Conservation (phyloP, 2,888 invertebrate species). For the Dasypogon diadema region DNA sequence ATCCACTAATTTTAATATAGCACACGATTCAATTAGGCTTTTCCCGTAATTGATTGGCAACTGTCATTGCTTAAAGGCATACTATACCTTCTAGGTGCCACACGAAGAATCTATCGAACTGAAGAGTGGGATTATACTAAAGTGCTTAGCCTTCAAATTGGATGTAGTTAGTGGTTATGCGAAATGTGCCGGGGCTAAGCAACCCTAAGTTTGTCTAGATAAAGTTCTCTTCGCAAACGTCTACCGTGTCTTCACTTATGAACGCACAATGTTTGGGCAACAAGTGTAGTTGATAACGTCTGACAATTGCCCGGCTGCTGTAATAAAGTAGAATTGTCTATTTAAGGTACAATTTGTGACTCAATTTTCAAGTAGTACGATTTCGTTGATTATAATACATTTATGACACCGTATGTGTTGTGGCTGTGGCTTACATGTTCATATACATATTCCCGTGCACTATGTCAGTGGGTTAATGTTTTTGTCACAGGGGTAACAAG, state of each 20-base stretch:
- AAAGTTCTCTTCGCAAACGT: conserved; percentile 15
- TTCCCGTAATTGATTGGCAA: conserved; percentile 3
- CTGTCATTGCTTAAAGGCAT: not conserved
- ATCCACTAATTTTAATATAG: too few species aligned
- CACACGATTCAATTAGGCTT: conserved; percentile 7
- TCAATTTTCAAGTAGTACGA: conserved; percentile 55
- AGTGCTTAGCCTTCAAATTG: conserved; percentile 2
- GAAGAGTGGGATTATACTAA: conserved; percentile 21
- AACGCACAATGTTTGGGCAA: conserved; percentile 33
- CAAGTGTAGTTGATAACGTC: conserved; percentile 52
- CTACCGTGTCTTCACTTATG: conserved; percentile 19
- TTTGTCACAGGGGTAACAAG: not conserved
- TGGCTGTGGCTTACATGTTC: too few species aligned
- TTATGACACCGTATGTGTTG: conserved; percentile 2
- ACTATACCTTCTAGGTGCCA: not conserved
- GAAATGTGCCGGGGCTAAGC: conserved; percentile 13
- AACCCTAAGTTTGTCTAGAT: conserved; percentile 4
- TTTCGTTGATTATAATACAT: conserved; percentile 43
- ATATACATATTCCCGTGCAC: not conserved
- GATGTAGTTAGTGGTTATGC: conserved; percentile 2
- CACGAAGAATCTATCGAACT: conserved; percentile 24
- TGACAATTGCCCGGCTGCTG: conserved; percentile 55
- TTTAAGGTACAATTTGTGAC: conserved; percentile 56
- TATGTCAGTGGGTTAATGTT: conserved; percentile 19
- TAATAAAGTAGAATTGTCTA: conserved; percentile 56